Percentiles rank a stretch among this genome's conserved stretches.
phyloP scores from a whole-genome alignment of 2,113 vertebrate species.

The Rhegmatorhina hoffmannsi region DNA sequence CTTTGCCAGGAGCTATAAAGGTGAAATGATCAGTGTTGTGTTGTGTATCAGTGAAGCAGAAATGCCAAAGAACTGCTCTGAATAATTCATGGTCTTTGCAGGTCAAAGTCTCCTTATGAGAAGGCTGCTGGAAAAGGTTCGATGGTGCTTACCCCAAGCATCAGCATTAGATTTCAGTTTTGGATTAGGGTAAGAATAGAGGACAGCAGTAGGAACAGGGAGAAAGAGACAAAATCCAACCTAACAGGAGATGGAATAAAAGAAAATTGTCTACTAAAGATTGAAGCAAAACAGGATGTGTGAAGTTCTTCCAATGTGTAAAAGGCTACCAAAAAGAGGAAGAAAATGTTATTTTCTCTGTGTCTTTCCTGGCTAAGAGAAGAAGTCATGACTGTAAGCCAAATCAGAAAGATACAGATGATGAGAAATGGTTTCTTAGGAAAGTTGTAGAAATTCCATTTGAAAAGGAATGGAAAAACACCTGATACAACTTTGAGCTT shows the following conservation, averaged over 20 bases:
- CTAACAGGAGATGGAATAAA: not conserved
- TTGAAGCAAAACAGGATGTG: not conserved
- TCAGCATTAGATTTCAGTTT: not conserved
- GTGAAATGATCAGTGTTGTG: not conserved
- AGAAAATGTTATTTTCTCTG: not conserved
- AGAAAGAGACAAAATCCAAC: not conserved
- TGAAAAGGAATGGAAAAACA: not conserved
- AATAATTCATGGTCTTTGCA: not conserved
- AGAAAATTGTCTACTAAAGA: not conserved
- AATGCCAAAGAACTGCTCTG: not conserved
- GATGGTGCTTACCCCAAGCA: not conserved
- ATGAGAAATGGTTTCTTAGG: not conserved
- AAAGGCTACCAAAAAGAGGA: not conserved
- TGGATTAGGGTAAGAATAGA: not conserved
- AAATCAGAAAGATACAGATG: not conserved
- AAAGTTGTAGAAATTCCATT: not conserved
- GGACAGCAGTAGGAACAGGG: not conserved
- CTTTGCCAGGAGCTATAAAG: slow-evolving; percentile 11
- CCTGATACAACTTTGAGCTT: not conserved
- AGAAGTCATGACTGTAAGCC: not conserved
- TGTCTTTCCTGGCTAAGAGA: not conserved
- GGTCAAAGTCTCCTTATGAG: not conserved
- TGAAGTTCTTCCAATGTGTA: not conserved
- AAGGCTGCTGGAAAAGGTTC: not conserved
- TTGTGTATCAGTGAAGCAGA: not conserved